Evolutionary conservation across 2,888 invertebrate genomes (phyloP), one percentile per base, ranked within the genome.

Genomic region (Ernsta delagoae): DNA sequence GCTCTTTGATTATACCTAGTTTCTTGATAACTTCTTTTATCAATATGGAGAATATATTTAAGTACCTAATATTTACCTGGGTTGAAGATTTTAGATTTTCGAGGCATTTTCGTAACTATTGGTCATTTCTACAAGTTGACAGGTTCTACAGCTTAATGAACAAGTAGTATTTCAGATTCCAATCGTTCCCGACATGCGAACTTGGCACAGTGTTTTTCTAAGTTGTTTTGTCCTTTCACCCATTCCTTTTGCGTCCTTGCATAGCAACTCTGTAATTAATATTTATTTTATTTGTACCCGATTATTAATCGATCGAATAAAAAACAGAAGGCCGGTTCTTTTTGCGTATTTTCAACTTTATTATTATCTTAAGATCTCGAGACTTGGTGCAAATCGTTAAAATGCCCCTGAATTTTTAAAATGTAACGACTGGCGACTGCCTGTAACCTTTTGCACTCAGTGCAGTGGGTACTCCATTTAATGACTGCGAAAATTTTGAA

Each of bases 191-290:
- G 0, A 34, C 11, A 54, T 12, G 57, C 36, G 61, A 34, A 5
- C 43, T 16, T 7, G 48, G 50, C 6, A n/a, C 7, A 8, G 56
- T 43, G 43, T 64, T 64, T 64, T 54, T 64, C 34, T 34, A 45
- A 57, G 45, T 57, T 12, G 50, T 64, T 64, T 12, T 56, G 7
- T 56, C 56, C 64, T 64, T 56, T 64, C 64, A 64, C 64, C 31
- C 9, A 43, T n/a, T 31, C 7, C 41, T 63, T 54, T 41, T 43
- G 39, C 41, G 63, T 63, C 63, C 54, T 64, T 56, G 63, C 63
- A 36, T 48, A 48, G 34, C 41, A 31, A 48, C 43, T 43, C 39
- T 41, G 5, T 34, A 63, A 63, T 54, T 54, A 54, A 43, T 54
- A 54, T 63, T 63, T 54, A 63, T 60, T 60, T 45, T 41, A 41